A percentile compares a stretch with the other conserved stretches of the same genome.
Conservation (phyloP, 2,888 invertebrate genomes). For the Boloria selene region DNA sequence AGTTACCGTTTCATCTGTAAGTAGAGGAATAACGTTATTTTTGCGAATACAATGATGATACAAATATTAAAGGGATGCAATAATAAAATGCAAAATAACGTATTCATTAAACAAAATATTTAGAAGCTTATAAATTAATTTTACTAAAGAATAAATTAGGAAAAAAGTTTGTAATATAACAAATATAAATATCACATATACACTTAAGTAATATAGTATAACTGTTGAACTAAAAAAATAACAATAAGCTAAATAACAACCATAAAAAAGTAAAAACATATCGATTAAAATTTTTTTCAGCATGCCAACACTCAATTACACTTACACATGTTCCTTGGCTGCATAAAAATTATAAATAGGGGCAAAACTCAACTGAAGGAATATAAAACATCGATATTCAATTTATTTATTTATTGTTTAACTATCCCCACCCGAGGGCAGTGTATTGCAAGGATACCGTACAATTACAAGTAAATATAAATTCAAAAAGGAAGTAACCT, state of each 20-base stretch:
- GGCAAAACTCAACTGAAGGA: constrained; percentile 35
- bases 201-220: background rate
- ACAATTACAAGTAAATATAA: constrained; percentile 75
- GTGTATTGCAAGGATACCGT: constrained; percentile 69
- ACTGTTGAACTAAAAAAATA: constrained; percentile 3
- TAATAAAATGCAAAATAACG: background rate
- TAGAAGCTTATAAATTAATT: too few species aligned
- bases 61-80: constrained; percentile 21
- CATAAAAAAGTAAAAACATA: constrained; percentile 33
- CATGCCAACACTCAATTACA: constrained; percentile 44
- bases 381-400: constrained; percentile 42
- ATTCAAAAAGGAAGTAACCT: constrained; percentile 75
- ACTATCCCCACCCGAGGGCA: constrained; percentile 67
- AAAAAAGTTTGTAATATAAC: too few species aligned
- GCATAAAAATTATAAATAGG: constrained; percentile 46
- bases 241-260: constrained; percentile 33
- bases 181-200: too few species aligned
- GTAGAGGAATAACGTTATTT: constrained; percentile 15
- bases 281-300: constrained; percentile 19
- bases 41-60: constrained; percentile 11
- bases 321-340: constrained; percentile 66
- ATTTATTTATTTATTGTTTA: constrained; percentile 75
- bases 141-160: too few species aligned
- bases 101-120: too few species aligned
- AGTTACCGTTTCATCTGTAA: constrained; percentile 59